phyloP scores from a whole-genome alignment of 2,113 vertebrate species.

The Dicrurus megarhynchus region DNA sequence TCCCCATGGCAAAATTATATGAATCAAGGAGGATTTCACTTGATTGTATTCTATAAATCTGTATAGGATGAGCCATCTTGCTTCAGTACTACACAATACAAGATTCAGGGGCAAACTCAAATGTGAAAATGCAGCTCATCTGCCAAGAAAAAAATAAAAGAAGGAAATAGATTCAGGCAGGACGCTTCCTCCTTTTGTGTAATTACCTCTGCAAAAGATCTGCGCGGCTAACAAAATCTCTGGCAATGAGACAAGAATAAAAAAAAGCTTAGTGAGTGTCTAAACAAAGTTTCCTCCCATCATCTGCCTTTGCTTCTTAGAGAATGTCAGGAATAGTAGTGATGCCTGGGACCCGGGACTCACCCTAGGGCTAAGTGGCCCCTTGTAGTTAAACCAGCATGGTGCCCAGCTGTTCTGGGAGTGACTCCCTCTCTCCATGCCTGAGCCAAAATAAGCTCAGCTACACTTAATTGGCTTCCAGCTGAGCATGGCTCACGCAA shows the following conservation, averaged over 20 bases:
- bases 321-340: not conserved
- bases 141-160: not conserved
- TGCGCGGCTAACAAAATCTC: not conserved
- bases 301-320: not conserved
- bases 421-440: not conserved
- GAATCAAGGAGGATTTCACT: not conserved
- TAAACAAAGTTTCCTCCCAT: not conserved
- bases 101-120: not conserved
- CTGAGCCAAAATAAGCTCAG: slow-evolving; percentile 1
- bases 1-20: not conserved
- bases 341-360: not conserved
- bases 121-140: not conserved
- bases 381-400: not conserved
- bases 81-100: not conserved
- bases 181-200: not conserved
- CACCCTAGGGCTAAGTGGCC: not conserved
- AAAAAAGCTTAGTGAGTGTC: not conserved
- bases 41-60: not conserved
- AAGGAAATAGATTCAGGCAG: not conserved
- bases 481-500: not conserved
- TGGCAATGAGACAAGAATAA: not conserved
- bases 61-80: not conserved
- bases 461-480: slow-evolving; percentile 39
- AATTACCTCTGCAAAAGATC: not conserved
- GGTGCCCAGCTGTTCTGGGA: not conserved